These are phyloP conservation scores for Physella acuta DNA, from an alignment of 1,140 invertebrate species.

Conservation along the genomic window DNA sequence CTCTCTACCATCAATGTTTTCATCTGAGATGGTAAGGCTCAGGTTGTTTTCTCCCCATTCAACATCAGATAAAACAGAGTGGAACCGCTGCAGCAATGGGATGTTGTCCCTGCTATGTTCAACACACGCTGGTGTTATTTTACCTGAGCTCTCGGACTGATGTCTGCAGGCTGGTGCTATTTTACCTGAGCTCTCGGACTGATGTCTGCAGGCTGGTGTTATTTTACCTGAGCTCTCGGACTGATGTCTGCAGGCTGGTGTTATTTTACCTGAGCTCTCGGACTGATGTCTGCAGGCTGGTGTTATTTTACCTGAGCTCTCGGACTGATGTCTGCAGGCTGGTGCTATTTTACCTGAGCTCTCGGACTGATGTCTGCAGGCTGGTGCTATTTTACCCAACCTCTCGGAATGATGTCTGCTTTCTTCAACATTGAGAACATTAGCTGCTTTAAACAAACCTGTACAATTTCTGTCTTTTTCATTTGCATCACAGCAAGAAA, in stretches of 20 bases:
- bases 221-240: no score
- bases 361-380: no score
- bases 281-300: no score
- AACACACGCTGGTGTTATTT: background rate
- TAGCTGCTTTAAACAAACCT: background rate
- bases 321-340: no score
- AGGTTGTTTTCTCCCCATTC: constrained; percentile 11
- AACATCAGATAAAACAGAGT: constrained; percentile 20
- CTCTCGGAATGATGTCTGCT: background rate
- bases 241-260: no score
- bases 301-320: no score
- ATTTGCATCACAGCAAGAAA: background rate
- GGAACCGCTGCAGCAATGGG: constrained; percentile 12
- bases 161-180: background rate
- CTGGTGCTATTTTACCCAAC: no score
- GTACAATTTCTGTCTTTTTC: background rate
- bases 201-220: no score
- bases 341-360: no score
- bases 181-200: no score
- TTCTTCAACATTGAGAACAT: background rate
- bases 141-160: background rate
- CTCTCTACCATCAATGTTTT: no score
- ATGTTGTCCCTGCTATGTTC: constrained; percentile 1
- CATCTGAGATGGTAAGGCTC: constrained; percentile 11
- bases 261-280: no score